Evolutionary conservation across 2,888 invertebrate genomes (phyloP).

Genomic region (Drosophila borealis): DNA sequence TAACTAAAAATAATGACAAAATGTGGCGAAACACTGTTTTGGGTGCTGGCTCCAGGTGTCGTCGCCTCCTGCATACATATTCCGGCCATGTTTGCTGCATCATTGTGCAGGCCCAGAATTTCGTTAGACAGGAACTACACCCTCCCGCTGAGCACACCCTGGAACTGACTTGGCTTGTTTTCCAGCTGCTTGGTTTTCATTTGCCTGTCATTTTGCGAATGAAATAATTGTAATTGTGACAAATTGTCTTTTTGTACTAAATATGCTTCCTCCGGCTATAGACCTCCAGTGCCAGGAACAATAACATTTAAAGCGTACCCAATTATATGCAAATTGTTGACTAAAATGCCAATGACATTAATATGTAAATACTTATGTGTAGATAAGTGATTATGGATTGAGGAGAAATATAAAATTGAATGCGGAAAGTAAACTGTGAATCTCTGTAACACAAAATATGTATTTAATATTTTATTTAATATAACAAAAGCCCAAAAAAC

Average conservation of each 20-base stretch:
- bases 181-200: conserved; percentile 70
- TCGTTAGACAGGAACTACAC: conserved; percentile 17
- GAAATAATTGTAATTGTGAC: conserved; percentile 79
- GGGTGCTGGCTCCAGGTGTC: conserved; percentile 26
- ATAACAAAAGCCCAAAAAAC: background rate
- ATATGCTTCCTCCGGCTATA: conserved; percentile 17
- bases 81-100: conserved; percentile 66
- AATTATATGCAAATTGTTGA: conserved; percentile 49
- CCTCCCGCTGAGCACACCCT: conserved; percentile 2
- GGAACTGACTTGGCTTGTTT: conserved; percentile 57
- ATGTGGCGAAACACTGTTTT: conserved; percentile 34
- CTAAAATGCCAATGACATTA: conserved; percentile 34
- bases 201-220: conserved; percentile 67
- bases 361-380: conserved; percentile 38
- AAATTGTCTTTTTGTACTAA: conserved; percentile 64
- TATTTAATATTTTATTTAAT: background rate
- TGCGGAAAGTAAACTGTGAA: conserved; percentile 6
- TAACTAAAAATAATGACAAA: conserved; percentile 77
- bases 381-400: conserved; percentile 32
- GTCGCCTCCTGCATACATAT: conserved; percentile 37
- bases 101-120: conserved; percentile 49
- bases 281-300: background rate
- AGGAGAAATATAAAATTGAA: conserved; percentile 1
- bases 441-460: too few relatives aligned
- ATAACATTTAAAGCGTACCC: conserved; percentile 38